A percentile compares a stretch with the other conserved stretches of the same genome.
phyloP scores from a whole-genome alignment of 2,888 invertebrate species.

The Lithodes maja region DNA sequence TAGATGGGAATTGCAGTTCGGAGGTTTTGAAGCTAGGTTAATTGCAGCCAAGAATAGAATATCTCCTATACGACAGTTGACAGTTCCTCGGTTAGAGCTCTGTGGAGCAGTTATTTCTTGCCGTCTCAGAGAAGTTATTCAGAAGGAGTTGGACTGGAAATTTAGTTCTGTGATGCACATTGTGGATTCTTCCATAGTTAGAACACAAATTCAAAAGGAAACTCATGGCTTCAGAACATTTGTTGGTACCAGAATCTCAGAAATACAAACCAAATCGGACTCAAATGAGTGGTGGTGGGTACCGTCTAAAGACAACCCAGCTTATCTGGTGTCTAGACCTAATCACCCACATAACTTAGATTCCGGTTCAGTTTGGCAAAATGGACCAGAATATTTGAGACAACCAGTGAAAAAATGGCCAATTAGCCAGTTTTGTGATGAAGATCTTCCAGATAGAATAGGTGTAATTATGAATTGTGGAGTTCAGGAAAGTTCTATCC shows the following conservation, averaged over 20 bases:
- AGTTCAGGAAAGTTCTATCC: neutral
- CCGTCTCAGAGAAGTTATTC: constrained; percentile 11
- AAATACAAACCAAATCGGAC: constrained; percentile 14
- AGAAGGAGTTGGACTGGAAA: constrained; percentile 6
- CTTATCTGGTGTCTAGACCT: constrained; percentile 20
- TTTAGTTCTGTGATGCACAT: constrained; percentile 25
- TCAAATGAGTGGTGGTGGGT: constrained; percentile 48
- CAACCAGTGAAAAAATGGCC: constrained; percentile 27
- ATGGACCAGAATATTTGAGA: constrained; percentile 12
- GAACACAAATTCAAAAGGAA: constrained; percentile 51
- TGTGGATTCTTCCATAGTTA: constrained; percentile 32
- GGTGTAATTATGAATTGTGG: neutral
- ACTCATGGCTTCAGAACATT: constrained; percentile 26
- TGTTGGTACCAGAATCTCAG: constrained; percentile 23
- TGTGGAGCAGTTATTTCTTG: constrained; percentile 28
- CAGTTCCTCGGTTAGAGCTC: constrained; percentile 37
- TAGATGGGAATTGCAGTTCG: constrained; percentile 1
- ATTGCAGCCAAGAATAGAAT: constrained; percentile 32
- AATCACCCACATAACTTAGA: neutral
- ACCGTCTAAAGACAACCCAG: constrained; percentile 14
- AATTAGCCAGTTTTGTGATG: constrained; percentile 4
- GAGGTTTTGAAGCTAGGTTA: neutral
- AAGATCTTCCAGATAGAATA: constrained; percentile 34
- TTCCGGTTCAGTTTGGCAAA: constrained; percentile 3
- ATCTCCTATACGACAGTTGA: constrained; percentile 18